Conservation (phyloP, 2,113 vertebrate genomes). For the Notothenia coriiceps region DNA sequence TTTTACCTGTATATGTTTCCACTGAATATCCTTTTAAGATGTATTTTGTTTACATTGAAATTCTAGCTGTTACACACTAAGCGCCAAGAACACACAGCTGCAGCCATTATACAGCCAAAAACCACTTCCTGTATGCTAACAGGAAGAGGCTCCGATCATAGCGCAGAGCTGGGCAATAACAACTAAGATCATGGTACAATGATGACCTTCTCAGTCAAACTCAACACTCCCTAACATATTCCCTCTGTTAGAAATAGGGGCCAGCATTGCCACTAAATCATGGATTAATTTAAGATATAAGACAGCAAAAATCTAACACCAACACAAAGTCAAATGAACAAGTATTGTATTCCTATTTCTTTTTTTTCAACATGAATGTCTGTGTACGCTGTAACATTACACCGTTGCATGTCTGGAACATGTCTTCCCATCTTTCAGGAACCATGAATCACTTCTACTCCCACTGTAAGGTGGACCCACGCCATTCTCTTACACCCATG, state of each 20-base stretch:
- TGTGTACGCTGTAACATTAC: background rate
- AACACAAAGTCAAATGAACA: background rate
- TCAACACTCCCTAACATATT: background rate
- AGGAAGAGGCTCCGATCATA: background rate
- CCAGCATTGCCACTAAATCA: background rate
- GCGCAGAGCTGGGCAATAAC: constrained; percentile 1
- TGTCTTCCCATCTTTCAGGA: constrained; percentile 10
- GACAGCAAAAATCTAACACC: background rate
- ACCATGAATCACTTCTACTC: background rate
- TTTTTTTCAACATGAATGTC: background rate
- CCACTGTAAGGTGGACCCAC: background rate
- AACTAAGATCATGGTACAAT: background rate
- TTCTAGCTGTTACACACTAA: background rate
- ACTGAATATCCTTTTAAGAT: background rate
- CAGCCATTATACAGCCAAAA: constrained; percentile 2
- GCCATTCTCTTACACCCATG: background rate
- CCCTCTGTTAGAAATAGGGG: too few species aligned
- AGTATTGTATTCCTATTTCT: background rate
- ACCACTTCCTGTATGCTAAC: constrained; percentile 6
- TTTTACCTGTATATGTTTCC: background rate
- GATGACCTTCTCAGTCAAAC: background rate
- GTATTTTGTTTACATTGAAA: background rate
- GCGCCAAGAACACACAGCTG: constrained; percentile 6
- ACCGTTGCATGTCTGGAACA: background rate
- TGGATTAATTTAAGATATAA: background rate